phyloP scores from a whole-genome alignment of 2,797 vertebrate genomes.

The Halcyon chelicuti region DNA sequence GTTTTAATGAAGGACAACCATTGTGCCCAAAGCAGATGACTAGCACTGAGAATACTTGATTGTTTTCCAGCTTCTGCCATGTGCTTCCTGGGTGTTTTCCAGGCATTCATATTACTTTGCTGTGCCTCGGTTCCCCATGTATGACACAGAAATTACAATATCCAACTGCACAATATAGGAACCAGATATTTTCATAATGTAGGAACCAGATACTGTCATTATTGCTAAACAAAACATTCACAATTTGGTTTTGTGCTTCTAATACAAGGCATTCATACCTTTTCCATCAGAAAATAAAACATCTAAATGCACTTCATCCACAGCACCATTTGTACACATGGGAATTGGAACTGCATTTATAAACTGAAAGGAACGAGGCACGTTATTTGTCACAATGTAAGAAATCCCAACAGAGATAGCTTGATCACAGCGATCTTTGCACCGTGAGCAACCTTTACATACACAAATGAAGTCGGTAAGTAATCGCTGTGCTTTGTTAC shows the following conservation, averaged over 20 bases:
- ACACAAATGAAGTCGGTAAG: not conserved
- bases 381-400: not conserved
- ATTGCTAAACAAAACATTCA: not conserved
- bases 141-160: conserved; percentile 11
- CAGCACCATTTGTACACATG: not conserved
- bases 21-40: conserved; percentile 45
- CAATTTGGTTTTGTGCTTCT: not conserved
- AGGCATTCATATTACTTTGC: not conserved
- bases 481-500: not conserved
- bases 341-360: not conserved
- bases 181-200: not conserved
- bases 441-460: not conserved
- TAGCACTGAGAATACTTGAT: conserved; percentile 12
- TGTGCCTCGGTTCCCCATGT: not conserved
- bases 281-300: not conserved
- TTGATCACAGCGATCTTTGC: not conserved
- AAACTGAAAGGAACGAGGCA: not conserved
- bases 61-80: conserved; percentile 49
- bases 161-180: not conserved
- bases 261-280: not conserved
- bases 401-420: not conserved
- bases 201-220: not conserved
- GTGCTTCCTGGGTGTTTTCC: conserved; percentile 36
- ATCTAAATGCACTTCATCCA: not conserved
- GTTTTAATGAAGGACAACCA: conserved; percentile 38